phyloP scores from a whole-genome alignment of 2,113 vertebrate genomes.

The Piprites chloris region DNA sequence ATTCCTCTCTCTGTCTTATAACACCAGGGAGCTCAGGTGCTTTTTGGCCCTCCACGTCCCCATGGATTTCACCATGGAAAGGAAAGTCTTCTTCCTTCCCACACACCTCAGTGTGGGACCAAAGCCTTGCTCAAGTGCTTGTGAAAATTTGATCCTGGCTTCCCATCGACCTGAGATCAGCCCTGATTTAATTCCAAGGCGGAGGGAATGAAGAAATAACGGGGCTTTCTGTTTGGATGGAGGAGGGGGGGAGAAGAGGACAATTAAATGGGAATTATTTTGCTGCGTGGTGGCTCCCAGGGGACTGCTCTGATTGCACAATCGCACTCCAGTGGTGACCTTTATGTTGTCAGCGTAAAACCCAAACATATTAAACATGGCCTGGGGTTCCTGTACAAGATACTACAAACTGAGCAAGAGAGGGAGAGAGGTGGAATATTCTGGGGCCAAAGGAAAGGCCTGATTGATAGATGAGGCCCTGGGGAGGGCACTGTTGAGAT shows the following conservation, averaged over 20 bases:
- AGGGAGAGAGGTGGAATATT: not conserved
- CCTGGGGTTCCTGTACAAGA: slow-evolving; percentile 58
- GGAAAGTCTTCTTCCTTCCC: not conserved
- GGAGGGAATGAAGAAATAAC: not conserved
- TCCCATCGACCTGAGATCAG: not conserved
- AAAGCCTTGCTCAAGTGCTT: not conserved
- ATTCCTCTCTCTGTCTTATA: not conserved
- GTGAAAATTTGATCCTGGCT: not conserved
- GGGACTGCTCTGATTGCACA: not conserved
- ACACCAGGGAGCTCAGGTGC: too few relatives aligned
- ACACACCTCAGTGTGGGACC: not conserved
- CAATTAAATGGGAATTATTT: slow-evolving; percentile 43
- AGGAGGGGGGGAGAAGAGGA: not conserved
- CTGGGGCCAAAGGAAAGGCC: not conserved
- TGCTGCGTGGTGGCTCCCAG: not conserved
- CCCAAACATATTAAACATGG: slow-evolving; percentile 58
- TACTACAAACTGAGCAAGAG: slow-evolving; percentile 14
- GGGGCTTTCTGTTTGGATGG: not conserved
- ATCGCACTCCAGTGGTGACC: slow-evolving; percentile 15
- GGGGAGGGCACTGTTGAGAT: not conserved
- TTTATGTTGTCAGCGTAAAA: slow-evolving; percentile 20
- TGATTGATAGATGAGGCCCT: slow-evolving; percentile 26
- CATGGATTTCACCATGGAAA: not conserved
- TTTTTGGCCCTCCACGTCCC: not conserved
- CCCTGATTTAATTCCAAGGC: not conserved